Evolutionary conservation across 1,140 invertebrate genomes (phyloP), one percentile per base, ranked within the genome.

Genomic region (Coptotermes formosanus): DNA sequence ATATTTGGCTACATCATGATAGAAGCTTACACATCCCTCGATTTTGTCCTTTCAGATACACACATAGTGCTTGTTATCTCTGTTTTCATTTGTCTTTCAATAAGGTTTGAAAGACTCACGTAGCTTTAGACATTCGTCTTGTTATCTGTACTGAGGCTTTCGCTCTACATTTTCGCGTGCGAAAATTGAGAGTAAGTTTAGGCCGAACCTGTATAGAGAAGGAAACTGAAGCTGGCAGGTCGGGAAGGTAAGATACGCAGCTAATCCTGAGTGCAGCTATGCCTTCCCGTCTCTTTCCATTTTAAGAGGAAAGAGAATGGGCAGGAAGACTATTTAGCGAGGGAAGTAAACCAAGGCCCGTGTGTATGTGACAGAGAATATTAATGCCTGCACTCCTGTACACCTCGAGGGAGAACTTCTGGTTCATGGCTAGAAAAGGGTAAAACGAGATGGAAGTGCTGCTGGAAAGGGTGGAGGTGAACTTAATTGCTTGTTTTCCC

Each of bases 401-500:
- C 52, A 55, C 52, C 52, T n/a, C 25, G 64, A 30, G 64, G n/a
- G 64, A 75, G 64, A 75, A 30, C 64, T 75, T 75, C 64, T 75
- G 64, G 64, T 75, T 25, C 52, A 55, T 55, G 19, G 19, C 52
- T 55, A 55, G 16, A 21, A 55, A 55, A 55, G 52, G 52, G 19
- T 55, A 19, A 21, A 55, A 55, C 52, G 19, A 55, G 14, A 55
- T 21, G 19, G 19, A 21, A 55, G 19, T 21, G 19, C 11, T 21
- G 4, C 11, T 0, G 19, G 19, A 21, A 21, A 21, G 19, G 14
- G 52, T 0, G 52, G n/a, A 25, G 64, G 9, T 30, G 64, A 75
- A 75, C 64, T n/a, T 75, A 75, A 75, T 75, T 75, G 64, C 64
- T 75, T 75, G 64, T 75, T 75, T 38, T 30, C 64, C 21, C 59